phyloP scores from a whole-genome alignment of 1,140 invertebrate genomes.

The Contarinia nasturtii region DNA sequence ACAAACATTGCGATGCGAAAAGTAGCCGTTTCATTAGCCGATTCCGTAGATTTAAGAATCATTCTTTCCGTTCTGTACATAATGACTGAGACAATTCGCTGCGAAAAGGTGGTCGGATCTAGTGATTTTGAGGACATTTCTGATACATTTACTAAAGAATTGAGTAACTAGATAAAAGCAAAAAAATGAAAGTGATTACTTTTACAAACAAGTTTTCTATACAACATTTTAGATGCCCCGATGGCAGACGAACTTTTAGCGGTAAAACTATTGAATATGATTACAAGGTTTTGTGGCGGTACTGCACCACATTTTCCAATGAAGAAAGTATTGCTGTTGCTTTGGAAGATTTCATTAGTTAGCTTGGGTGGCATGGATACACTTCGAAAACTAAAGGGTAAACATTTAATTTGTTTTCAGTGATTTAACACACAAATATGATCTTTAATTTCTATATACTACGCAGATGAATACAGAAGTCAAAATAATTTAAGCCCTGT shows the following conservation, averaged over 20 bases:
- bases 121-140: slow-evolving; percentile 51
- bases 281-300: slow-evolving; percentile 85
- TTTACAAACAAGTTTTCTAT: no score
- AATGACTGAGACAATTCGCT: slow-evolving; percentile 78
- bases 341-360: slow-evolving; percentile 89
- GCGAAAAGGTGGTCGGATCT: slow-evolving; percentile 35
- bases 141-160: slow-evolving; percentile 59
- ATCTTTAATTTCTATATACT: no score
- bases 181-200: slow-evolving; percentile 2
- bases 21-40: slow-evolving; percentile 72
- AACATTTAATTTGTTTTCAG: no score
- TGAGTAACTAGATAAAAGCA: slow-evolving; percentile 42
- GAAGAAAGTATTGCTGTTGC: slow-evolving; percentile 86
- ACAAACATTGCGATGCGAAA: slow-evolving; percentile 64
- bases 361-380: slow-evolving; percentile 76
- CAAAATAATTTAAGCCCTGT: slow-evolving; percentile 49
- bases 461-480: slow-evolving; percentile 39
- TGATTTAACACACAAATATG: no score
- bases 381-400: slow-evolving; percentile 50
- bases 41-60: slow-evolving; percentile 79
- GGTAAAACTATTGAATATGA: slow-evolving; percentile 81
- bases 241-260: slow-evolving; percentile 65
- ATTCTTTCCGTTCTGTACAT: slow-evolving; percentile 87
- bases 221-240: slow-evolving; percentile 13
- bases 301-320: slow-evolving; percentile 91